Conservation (phyloP, 2,113 vertebrate genomes). For the Leptobrachium leishanense region DNA sequence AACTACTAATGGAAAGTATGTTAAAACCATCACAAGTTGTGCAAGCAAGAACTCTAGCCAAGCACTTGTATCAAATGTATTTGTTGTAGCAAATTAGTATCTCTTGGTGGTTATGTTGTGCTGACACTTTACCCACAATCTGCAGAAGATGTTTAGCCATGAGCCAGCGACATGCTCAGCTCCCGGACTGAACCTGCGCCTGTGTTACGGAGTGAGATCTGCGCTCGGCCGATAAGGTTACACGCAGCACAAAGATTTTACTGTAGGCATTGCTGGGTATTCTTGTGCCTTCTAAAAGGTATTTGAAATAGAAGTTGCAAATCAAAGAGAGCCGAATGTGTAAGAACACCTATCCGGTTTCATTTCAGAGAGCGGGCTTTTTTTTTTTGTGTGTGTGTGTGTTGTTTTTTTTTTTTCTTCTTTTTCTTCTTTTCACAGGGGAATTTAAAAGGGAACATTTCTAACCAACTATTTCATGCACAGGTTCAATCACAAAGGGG, state of each 20-base stretch:
- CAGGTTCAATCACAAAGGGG: slow-evolving; percentile 22
- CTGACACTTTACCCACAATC: background rate
- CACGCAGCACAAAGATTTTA: slow-evolving; percentile 68
- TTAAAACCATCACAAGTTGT: background rate
- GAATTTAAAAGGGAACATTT: slow-evolving; percentile 52
- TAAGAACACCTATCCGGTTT: slow-evolving; percentile 68
- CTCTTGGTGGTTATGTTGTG: background rate
- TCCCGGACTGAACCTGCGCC: background rate
- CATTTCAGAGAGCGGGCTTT: slow-evolving; percentile 51
- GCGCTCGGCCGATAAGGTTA: slow-evolving; percentile 65
- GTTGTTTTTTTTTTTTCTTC: slow-evolving; percentile 10
- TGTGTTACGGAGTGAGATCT: slow-evolving; percentile 44
- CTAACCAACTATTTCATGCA: background rate
- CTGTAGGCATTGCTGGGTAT: slow-evolving; percentile 65
- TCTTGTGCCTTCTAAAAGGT: slow-evolving; percentile 59
- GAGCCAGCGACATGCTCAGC: slow-evolving; percentile 1
- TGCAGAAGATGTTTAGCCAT: slow-evolving; percentile 10
- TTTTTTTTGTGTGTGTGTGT: background rate
- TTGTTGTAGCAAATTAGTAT: background rate
- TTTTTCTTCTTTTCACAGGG: slow-evolving; percentile 28
- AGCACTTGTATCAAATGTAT: background rate
- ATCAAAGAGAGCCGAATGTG: slow-evolving; percentile 68
- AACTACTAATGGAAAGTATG: background rate
- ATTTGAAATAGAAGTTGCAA: slow-evolving; percentile 72
- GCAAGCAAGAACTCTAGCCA: background rate